These are phyloP conservation scores for Scaptomyza montana DNA, from an alignment of 1,140 invertebrate genomes.

Conservation along the genomic window DNA sequence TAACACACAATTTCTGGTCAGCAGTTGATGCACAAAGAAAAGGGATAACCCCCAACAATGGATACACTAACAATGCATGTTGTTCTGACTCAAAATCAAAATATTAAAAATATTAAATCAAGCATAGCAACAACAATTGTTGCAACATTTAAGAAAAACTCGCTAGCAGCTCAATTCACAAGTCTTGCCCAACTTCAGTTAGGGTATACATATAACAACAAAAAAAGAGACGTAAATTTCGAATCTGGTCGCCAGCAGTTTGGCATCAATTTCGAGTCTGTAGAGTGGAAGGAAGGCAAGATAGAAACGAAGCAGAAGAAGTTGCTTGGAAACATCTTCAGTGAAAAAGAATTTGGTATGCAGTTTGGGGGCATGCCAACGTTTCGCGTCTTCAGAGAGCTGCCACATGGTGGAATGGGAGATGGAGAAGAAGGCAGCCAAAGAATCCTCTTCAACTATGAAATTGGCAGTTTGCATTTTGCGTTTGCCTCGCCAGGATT, in stretches of 20 bases:
- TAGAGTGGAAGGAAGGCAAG: neutral
- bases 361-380: conserved; percentile 74
- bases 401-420: neutral
- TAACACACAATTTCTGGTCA: conserved; percentile 8
- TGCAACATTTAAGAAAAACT: neutral
- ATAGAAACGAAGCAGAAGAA: conserved; percentile 30
- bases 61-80: conserved; percentile 31
- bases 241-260: conserved; percentile 63
- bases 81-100: neutral
- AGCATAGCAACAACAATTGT: neutral
- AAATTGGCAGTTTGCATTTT: conserved; percentile 78
- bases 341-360: conserved; percentile 76
- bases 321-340: conserved; percentile 75
- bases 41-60: conserved; percentile 13
- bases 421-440: conserved; percentile 1
- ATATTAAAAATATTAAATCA: neutral
- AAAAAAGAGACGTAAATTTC: conserved; percentile 68
- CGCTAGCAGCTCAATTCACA: neutral
- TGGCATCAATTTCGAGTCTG: conserved; percentile 72
- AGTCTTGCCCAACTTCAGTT: neutral
- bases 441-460: conserved; percentile 58
- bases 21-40: neutral
- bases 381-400: conserved; percentile 14
- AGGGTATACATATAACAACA: conserved; percentile 17
- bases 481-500: conserved; percentile 60